Evolutionary conservation across 2,888 invertebrate genomes (phyloP).

Genomic region (Sipha maydis): DNA sequence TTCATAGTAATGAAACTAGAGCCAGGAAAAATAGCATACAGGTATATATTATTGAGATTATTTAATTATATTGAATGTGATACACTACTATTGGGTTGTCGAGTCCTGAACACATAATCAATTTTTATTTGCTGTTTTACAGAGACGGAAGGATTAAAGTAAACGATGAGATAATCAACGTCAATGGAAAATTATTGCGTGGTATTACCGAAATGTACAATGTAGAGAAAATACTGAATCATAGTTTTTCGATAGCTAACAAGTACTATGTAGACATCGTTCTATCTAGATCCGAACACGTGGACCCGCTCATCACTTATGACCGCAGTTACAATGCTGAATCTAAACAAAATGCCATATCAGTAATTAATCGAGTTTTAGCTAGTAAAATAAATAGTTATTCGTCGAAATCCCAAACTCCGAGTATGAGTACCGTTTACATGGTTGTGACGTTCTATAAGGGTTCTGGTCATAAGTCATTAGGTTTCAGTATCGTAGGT

Average conservation of each 20-base stretch:
- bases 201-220: slow-evolving; percentile 67
- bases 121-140: slow-evolving; percentile 49
- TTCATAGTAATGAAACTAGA: slow-evolving; percentile 70
- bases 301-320: background rate
- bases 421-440: slow-evolving; percentile 46
- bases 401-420: slow-evolving; percentile 1
- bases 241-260: slow-evolving; percentile 58
- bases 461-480: slow-evolving; percentile 72
- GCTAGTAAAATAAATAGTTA: slow-evolving; percentile 58
- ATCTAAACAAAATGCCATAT: slow-evolving; percentile 60
- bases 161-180: slow-evolving; percentile 69
- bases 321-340: background rate
- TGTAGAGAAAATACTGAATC: slow-evolving; percentile 65
- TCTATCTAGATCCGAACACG: slow-evolving; percentile 63
- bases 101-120: background rate
- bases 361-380: slow-evolving; percentile 64
- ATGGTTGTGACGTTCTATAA: slow-evolving; percentile 68
- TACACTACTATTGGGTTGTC: too few relatives aligned
- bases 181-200: slow-evolving; percentile 69
- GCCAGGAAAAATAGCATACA: slow-evolving; percentile 70
- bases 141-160: slow-evolving; percentile 68
- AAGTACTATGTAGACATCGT: slow-evolving; percentile 66
- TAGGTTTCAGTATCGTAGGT: slow-evolving; percentile 75
- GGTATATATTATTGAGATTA: slow-evolving; percentile 66
- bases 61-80: too few relatives aligned